Evolutionary conservation across 2,888 invertebrate genomes (phyloP).

Genomic region (Meganola albula): DNA sequence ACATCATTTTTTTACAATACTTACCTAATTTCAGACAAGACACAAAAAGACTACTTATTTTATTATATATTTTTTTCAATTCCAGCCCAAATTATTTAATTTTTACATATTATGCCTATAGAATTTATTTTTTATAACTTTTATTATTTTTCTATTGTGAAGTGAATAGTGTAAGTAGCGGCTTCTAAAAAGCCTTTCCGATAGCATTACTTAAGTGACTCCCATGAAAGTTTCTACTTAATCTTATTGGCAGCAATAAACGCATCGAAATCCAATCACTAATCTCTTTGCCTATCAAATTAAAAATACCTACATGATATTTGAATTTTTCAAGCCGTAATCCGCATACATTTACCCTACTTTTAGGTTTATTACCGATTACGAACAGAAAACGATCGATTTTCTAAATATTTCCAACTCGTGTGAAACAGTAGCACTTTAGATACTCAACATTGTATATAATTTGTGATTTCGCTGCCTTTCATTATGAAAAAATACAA

Average conservation of each 20-base stretch:
- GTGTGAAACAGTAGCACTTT: conserved; percentile 10
- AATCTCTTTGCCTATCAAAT: conserved; percentile 24
- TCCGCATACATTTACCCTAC: conserved; percentile 21
- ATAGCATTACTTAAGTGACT: too few species aligned
- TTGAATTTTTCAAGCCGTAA: conserved; percentile 22
- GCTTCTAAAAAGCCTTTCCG: too few species aligned
- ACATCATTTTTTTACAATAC: too few species aligned
- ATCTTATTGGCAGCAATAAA: conserved; percentile 11
- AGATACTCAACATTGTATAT: conserved; percentile 20
- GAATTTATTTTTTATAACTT: not conserved
- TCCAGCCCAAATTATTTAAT: too few species aligned
- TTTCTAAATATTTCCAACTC: conserved; percentile 8
- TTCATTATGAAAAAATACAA: conserved; percentile 45
- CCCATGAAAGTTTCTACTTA: too few species aligned
- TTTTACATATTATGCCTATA: conserved; percentile 1
- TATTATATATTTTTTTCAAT: too few species aligned
- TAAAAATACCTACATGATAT: conserved; percentile 22
- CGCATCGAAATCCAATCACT: conserved; percentile 18
- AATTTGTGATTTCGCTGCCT: conserved; percentile 25
- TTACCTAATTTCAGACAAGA: too few species aligned
- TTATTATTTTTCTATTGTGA: not conserved
- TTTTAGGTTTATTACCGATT: conserved; percentile 18
- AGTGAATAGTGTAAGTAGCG: not conserved
- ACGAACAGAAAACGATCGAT: conserved; percentile 10
- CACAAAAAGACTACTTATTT: too few species aligned